A percentile compares a stretch with the other conserved stretches of the same genome.
These are phyloP conservation scores for Umimayanthus kanabou DNA, from an alignment of 92 coral and sea anemone genomes.

Conservation along the genomic window DNA sequence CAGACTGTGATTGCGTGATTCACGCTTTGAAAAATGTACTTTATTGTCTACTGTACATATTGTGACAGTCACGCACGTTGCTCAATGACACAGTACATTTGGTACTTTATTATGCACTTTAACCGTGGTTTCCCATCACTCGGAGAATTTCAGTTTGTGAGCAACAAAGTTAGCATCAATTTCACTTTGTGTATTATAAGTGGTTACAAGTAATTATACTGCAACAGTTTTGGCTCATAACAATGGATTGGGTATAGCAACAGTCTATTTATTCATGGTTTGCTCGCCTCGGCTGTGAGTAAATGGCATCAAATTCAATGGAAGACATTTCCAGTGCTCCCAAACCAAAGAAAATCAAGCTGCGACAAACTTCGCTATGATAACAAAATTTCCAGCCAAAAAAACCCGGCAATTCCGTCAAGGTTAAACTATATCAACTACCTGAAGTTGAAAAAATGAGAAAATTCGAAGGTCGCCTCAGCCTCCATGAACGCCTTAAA, in stretches of 20 bases:
- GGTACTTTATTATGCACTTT: conserved; percentile 2
- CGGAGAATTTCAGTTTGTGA: conserved; percentile 26
- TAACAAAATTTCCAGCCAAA: no score
- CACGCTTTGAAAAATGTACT: background rate
- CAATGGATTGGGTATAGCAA: conserved; percentile 12
- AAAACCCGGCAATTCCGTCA: no score
- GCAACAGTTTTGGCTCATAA: conserved; percentile 13
- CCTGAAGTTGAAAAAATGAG: no score
- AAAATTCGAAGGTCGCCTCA: no score
- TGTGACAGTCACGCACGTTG: background rate
- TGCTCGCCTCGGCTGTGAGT: conserved; percentile 8
- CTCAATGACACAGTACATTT: conserved; percentile 5
- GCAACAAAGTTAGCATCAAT: conserved; percentile 23
- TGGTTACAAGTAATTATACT: background rate
- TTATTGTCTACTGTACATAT: background rate
- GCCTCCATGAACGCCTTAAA: no score
- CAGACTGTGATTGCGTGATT: conserved; percentile 16
- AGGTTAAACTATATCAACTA: no score
- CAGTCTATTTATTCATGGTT: conserved; percentile 18
- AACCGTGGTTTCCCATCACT: conserved; percentile 22
- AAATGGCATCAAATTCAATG: conserved; percentile 21
- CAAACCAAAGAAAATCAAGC: conserved; percentile 23
- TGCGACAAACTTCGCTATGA: conserved; percentile 2
- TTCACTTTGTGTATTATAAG: conserved; percentile 18
- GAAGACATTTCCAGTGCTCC: conserved; percentile 18